A percentile compares a stretch with the other conserved stretches of the same genome.
Evolutionary conservation across 2,113 vertebrate genomes (phyloP).

Genomic region (Trichomycterus rosablanca): DNA sequence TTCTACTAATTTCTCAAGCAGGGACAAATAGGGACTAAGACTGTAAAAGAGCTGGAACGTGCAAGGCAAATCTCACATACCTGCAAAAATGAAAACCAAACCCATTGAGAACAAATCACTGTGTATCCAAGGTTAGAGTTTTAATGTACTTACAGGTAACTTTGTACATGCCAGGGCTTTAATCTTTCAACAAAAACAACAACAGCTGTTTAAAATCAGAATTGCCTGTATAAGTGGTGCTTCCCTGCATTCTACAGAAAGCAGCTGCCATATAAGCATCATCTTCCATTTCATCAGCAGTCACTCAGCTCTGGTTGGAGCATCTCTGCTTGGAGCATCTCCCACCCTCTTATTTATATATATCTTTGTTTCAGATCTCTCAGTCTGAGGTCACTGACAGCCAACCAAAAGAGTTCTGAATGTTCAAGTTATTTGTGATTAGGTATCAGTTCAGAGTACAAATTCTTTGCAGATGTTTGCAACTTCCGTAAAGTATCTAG

Average conservation of each 20-base stretch:
- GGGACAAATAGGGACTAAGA: too few relatives aligned
- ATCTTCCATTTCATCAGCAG: slow-evolving; percentile 65
- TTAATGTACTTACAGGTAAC: too few relatives aligned
- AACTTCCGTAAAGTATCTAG: slow-evolving; percentile 24
- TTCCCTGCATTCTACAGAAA: slow-evolving; percentile 65
- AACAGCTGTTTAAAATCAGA: slow-evolving; percentile 19
- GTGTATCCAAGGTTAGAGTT: too few relatives aligned
- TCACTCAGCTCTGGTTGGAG: slow-evolving; percentile 56
- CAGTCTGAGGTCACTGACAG: slow-evolving; percentile 26
- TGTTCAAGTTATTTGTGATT: slow-evolving; percentile 50
- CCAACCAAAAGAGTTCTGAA: slow-evolving; percentile 45
- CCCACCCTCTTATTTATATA: slow-evolving; percentile 11
- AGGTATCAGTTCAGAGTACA: slow-evolving; percentile 47
- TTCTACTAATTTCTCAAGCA: too few relatives aligned
- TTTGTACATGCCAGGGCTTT: too few relatives aligned
- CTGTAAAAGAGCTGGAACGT: too few relatives aligned
- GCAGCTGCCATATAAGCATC: slow-evolving; percentile 68
- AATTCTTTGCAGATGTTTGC: slow-evolving; percentile 51
- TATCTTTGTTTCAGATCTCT: background rate
- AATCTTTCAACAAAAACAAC: slow-evolving; percentile 23
- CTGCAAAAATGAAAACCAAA: too few relatives aligned
- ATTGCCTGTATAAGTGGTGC: slow-evolving; percentile 40
- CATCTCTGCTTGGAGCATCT: background rate
- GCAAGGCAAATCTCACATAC: too few relatives aligned
- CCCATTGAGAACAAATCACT: too few relatives aligned